These are phyloP conservation scores for Metopia argyrocephala DNA, from an alignment of 2,888 invertebrate species.

Conservation along the genomic window DNA sequence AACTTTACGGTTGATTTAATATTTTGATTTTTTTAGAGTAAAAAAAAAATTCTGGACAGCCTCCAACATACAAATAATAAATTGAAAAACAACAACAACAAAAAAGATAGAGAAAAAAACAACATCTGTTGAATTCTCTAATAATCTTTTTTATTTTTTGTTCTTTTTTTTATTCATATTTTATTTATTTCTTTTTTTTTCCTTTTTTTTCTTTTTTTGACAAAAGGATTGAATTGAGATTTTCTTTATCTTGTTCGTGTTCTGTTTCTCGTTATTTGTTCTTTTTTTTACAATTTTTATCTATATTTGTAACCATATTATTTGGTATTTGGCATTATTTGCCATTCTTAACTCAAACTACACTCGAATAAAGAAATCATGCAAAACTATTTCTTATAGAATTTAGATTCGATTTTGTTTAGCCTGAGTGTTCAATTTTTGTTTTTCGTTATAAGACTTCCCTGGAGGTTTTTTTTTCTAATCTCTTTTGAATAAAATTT, in stretches of 20 bases:
- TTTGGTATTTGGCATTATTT: slow-evolving; percentile 35
- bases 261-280: not conserved
- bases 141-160: slow-evolving; percentile 27
- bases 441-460: slow-evolving; percentile 4
- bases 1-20: slow-evolving; percentile 74
- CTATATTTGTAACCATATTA: slow-evolving; percentile 20
- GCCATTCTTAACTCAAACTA: slow-evolving; percentile 1
- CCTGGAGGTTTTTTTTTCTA: not conserved
- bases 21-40: slow-evolving; percentile 68
- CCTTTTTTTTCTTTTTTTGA: slow-evolving; percentile 11
- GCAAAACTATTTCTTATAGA: slow-evolving; percentile 1
- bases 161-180: slow-evolving; percentile 9
- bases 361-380: not conserved
- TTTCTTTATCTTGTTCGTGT: slow-evolving; percentile 29
- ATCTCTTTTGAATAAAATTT: slow-evolving; percentile 5
- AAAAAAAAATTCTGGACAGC: slow-evolving; percentile 19
- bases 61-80: slow-evolving; percentile 31
- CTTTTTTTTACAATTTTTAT: slow-evolving; percentile 10
- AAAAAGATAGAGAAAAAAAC: slow-evolving; percentile 19
- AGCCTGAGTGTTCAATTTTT: not conserved
- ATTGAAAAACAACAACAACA: not conserved
- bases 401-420: slow-evolving; percentile 3
- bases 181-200: slow-evolving; percentile 22
- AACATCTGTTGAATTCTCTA: slow-evolving; percentile 63
- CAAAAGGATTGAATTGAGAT: slow-evolving; percentile 45